A percentile compares a stretch with the other conserved stretches of the same genome.
Conservation (phyloP, 92 coral and sea anemone genomes). For the Bergia puertoricense region DNA sequence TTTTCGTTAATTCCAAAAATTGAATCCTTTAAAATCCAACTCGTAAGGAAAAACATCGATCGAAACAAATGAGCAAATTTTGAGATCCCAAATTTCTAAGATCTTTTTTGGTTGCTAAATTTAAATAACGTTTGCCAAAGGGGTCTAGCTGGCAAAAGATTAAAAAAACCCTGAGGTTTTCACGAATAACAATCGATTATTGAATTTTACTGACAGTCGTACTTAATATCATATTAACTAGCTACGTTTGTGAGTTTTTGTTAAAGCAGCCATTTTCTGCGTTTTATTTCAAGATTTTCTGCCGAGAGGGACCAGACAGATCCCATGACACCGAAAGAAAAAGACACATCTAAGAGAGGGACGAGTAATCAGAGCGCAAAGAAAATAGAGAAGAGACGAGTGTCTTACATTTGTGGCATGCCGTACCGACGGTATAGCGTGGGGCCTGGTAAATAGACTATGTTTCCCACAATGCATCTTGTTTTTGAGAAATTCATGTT, state of each 20-base stretch:
- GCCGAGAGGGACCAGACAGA: conserved; percentile 54
- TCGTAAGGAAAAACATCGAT: too few relatives aligned
- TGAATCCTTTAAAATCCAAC: too few relatives aligned
- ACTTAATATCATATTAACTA: too few relatives aligned
- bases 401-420: conserved; percentile 61
- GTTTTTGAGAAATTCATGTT: neutral
- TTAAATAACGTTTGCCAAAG: too few relatives aligned
- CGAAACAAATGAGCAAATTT: too few relatives aligned
- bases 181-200: too few relatives aligned
- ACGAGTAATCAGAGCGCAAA: conserved; percentile 30
- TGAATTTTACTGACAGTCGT: too few relatives aligned
- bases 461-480: neutral
- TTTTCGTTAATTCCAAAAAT: too few relatives aligned
- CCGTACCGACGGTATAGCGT: conserved; percentile 74
- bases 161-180: too few relatives aligned
- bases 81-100: too few relatives aligned
- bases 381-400: conserved; percentile 44
- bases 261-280: neutral
- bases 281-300: conserved; percentile 57
- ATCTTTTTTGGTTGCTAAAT: too few relatives aligned
- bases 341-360: neutral
- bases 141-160: too few relatives aligned
- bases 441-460: conserved; percentile 60
- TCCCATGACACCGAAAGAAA: conserved; percentile 28
- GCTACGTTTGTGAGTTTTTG: neutral